Evolutionary conservation across 2,797 vertebrate genomes (phyloP), one percentile per base, ranked within the genome.

Genomic region (Enteromius afrohamiltoni): DNA sequence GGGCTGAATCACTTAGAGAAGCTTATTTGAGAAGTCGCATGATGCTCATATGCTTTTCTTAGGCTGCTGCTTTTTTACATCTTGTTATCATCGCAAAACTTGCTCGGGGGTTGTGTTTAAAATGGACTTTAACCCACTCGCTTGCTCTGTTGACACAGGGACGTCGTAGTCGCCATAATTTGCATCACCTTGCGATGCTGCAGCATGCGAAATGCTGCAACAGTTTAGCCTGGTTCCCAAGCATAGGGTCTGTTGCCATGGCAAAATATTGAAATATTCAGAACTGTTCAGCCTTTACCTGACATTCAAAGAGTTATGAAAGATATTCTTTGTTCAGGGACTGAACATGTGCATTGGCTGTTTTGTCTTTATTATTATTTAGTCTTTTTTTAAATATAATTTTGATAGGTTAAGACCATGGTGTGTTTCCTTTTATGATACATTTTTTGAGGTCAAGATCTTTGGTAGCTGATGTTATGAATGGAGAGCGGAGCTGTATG

Each of bases 191-290:
- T 89, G 86, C 2, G 21, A 92, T 92, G 89, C 92, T 45, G 71
- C 31, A 68, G 71, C 34, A 31, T 67, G 60, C 4, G 87, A 88
- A 94, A 91, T 91, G 90, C 90, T 86, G 90, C 89, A 73, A 90
- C 92, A 91, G 88, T 93, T 92, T 91, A 91, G 90, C 91, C 89
- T 89, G 88, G 90, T 93, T 92, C 89, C 90, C 92, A 90, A 93
- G 92, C 91, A 92, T 84, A 55, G 87, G 84, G 91, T 91, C 90
- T 94, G 94, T 95, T 95, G 92, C 94, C 93, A 95, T 95, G 93
- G 94, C 85, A 16, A 94, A 92, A 91, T 88, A 90, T 92, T 93
- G 91, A 91, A 94, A 95, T 94, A 92, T 90, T 90, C 90, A 91
- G 86, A 85, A 89, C 88, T 80, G 90, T 87, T 91, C 87, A 49